Evolutionary conservation across 2,888 invertebrate genomes (phyloP), one percentile per base, ranked within the genome.

Genomic region (Polydrusus cervinus): DNA sequence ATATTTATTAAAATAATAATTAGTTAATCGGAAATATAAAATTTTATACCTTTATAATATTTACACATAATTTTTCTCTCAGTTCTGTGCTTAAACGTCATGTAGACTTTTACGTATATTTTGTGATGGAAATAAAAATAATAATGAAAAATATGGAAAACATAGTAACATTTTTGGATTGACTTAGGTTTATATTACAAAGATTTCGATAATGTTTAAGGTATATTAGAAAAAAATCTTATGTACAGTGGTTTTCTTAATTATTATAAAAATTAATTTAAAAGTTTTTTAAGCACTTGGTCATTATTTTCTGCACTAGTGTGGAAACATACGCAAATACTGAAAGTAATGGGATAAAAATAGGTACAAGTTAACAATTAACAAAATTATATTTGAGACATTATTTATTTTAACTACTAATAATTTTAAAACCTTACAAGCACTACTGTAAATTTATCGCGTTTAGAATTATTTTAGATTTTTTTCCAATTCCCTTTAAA

Each of bases 21-120:
- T 47, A 67, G 25, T 66, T 57, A 57, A 55, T 71, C 47, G 38
- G 66, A 72, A 72, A 72, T 72, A 67, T 72, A 72, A 72, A 72
- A 72, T 47, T 72, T 60, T 47, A 72, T 49, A 55, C 38, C 38
- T 43, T 62, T 49, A 66, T 61, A 72, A 49, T 72, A 72, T 72
- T 45, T 72, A 72, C 72, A 72, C 16, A 67, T 67, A 67, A 53
- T 49, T 72, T 71, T 67, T 57, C 66, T 66, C 47, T 72, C 72
- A 72, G 67, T 72, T 51, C 72, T 57, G 72, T 72, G 72, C 72
- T 72, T 72, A 61, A 65, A 67, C 38, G 60, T 49, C 67, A 61
- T 66, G 25, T 67, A 71, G 40, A 34, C 55, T 40, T 40, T 72
- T 72, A 72, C 72, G 72, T 72, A 72, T 72, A 72, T 72, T 49